Base-by-base conservation (phyloP, 2,888 invertebrate genomes). In the Arctia plantaginis region DNA sequence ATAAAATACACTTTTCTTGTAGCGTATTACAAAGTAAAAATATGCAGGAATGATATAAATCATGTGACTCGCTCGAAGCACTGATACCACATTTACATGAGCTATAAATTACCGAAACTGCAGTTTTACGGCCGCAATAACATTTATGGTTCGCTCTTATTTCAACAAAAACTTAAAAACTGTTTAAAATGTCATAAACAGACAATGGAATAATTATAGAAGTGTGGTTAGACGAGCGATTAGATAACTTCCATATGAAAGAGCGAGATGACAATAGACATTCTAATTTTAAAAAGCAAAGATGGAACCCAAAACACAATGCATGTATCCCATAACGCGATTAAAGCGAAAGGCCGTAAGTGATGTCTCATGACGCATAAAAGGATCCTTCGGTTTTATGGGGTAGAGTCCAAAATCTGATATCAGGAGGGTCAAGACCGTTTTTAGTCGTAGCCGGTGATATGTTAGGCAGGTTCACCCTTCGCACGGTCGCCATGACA, bases 201-300 rank as follows among this genome's bases (percentile, higher is more conserved):
- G 92, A 93, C 90, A 93, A 93, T 92, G 90, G 91, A 90, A 93
- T 94, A 92, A 94, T 94, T 93, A 93, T 88, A 91, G 88, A 88
- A 91, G 88, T 92, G 93, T 87, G 93, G 93, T 93, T 92, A 91
- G 90, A 92, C 80, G 83, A 86, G 86, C 77, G 74, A 80, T 80
- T 80, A 82, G 84, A 85, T 85, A 83, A 83, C 73, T 64, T 77
- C 69, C 80, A 78, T 80, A 86, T 47, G 89, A 70, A 77, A 80
- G 91, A 95, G 87, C 77, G 93, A 91, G 94, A 95, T 79, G 87
- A 89, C 84, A 78, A 89, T 85, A 90, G 81, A 88, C 85, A 92
- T 93, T 94, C 94, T 94, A 94, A 94, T 93, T 95, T 94, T 93
- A 95, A 95, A 95, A 95, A 95, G 94, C 92, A 95, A 95, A 95